Evolutionary conservation across 2,113 vertebrate species (phyloP).

Genomic region (Tupaia chinensis): DNA sequence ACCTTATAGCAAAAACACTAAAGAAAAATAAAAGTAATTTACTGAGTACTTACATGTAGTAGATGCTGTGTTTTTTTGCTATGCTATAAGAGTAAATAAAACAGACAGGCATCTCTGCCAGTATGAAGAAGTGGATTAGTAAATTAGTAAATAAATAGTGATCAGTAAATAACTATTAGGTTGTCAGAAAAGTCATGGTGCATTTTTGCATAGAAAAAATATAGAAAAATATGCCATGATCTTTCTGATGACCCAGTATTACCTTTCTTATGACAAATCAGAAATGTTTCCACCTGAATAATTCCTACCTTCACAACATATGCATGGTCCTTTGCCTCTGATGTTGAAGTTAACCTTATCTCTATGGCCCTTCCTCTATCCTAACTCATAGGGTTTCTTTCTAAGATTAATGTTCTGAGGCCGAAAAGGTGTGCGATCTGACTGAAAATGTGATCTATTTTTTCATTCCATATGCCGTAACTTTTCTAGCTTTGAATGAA

Average conservation of each 20-base stretch:
- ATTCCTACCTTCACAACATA: not conserved
- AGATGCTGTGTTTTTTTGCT: not conserved
- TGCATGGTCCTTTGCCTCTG: not conserved
- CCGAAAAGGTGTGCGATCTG: not conserved
- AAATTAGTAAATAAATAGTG: not conserved
- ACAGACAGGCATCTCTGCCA: not conserved
- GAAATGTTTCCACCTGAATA: conserved; percentile 37
- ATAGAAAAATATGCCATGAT: too few species aligned
- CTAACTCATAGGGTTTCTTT: not conserved
- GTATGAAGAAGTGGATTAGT: not conserved
- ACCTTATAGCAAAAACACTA: too few species aligned
- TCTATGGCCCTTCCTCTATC: not conserved
- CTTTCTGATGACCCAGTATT: too few species aligned
- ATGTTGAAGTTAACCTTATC: not conserved
- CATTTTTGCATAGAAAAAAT: too few species aligned
- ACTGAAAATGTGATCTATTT: not conserved
- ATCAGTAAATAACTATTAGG: not conserved
- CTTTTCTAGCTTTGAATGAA: not conserved
- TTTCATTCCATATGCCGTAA: not conserved
- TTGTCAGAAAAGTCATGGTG: too few species aligned
- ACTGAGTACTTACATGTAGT: not conserved
- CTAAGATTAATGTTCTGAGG: not conserved
- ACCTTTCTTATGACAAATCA: not conserved
- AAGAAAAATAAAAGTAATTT: not conserved
- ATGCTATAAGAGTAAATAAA: not conserved